Conservation (phyloP, 2,113 vertebrate species). For the human (Homo sapiens) region GRCh38 chr6:127302501-127303000, state of each 20-base stretch:
- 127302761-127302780: not conserved
- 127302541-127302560: too few species aligned
- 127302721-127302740: not conserved
- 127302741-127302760: not conserved
- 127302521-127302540: too few species aligned
- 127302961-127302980: not conserved
- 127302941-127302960: not conserved
- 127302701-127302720: not conserved
- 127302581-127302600: too few species aligned
- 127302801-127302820: not conserved
- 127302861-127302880: not conserved
- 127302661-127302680: too few species aligned
- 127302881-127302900: not conserved
- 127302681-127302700: too few species aligned
- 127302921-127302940: constrained; percentile 52
- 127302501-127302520: too few species aligned
- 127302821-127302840: not conserved
- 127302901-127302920: constrained; percentile 2
- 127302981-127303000: not conserved
- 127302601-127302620: too few species aligned
- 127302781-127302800: constrained; percentile 3
- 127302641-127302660: too few species aligned
- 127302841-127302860: not conserved
- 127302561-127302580: too few species aligned
- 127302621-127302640: too few species aligned